Evolutionary conservation across 2,797 vertebrate genomes (phyloP), one percentile per base, ranked within the genome.

Genomic region (Sebastiscus tertius): DNA sequence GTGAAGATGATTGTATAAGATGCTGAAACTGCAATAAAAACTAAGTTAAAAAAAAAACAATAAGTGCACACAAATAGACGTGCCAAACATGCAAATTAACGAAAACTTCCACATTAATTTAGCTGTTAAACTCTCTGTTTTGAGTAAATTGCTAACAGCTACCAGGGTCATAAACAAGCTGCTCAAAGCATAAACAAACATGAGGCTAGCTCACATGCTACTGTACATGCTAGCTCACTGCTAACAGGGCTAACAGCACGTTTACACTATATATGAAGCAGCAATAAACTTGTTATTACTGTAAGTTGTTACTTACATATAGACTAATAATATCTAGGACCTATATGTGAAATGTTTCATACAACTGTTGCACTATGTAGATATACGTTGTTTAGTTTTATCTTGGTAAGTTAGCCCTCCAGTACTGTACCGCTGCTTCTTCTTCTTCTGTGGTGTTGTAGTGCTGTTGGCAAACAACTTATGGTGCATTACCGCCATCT

Each of bases 161-260:
- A 33, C 18, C 20, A n/a, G 8, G 9, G 6, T 34, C 29, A 9
- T 7, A 8, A 42, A 29, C 42, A 14, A 31, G 27, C 31, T 1
- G 27, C 0, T 18, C n/a, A 26, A 73, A 82, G 81, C 42, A 71
- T 66, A 82, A 84, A 84, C 71, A 58, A 16, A 55, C 66, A 34
- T 55, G 54, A 60, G 34, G 26, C 34, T 49, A 65, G 27, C 67
- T 77, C 39, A 34, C 64, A 42, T 72, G 85, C 61, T 72, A 13
- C 66, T 42, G 4, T 26, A 33, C 9, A n/a, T n/a, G n/a, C 22
- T 33, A 31, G 79, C 72, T 85, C 61, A 34, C 0, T 8, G 81
- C 70, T 72, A 79, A 65, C 0, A 2, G 2, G 4, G 66, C 76
- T 61, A 79, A 55, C 0, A 52, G 27, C 29, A 4, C 14, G 58